Conservation (phyloP, 2,888 invertebrate genomes). For the Chorisops tibialis region DNA sequence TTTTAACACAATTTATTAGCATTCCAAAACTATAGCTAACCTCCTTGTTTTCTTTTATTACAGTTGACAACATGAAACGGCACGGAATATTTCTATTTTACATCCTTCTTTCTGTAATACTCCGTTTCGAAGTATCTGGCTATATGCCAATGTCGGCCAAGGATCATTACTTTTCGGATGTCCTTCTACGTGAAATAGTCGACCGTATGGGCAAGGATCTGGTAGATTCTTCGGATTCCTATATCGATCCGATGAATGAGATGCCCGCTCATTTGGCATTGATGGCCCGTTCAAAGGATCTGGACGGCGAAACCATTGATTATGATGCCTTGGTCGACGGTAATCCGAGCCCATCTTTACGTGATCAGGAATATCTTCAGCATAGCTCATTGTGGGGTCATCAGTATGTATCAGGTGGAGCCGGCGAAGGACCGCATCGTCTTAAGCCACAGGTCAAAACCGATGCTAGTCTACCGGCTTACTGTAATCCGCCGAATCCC, state of each 20-base stretch:
- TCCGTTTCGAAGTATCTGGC: constrained; percentile 16
- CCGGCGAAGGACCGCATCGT: constrained; percentile 61
- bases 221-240: constrained; percentile 60
- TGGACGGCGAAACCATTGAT: constrained; percentile 63
- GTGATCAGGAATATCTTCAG: constrained; percentile 84
- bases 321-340: constrained; percentile 69
- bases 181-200: constrained; percentile 71
- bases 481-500: constrained; percentile 99
- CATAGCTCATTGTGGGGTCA: constrained; percentile 76
- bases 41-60: no score
- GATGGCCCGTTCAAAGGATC: constrained; percentile 57
- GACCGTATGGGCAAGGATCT: constrained; percentile 76
- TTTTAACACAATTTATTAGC: no score
- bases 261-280: constrained; percentile 46
- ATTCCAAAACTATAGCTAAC: no score
- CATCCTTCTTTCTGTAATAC: constrained; percentile 4
- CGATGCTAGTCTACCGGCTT: constrained; percentile 90
- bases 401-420: constrained; percentile 72
- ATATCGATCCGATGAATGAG: constrained; percentile 48
- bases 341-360: constrained; percentile 72
- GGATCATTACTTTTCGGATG: constrained; percentile 67
- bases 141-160: constrained; percentile 43
- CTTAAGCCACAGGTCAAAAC: constrained; percentile 70
- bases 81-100: constrained; percentile 6
- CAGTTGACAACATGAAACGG: constrained; percentile 15